These are phyloP conservation scores for Dendrolimus houi DNA, from an alignment of 2,888 invertebrate species.

Conservation along the genomic window DNA sequence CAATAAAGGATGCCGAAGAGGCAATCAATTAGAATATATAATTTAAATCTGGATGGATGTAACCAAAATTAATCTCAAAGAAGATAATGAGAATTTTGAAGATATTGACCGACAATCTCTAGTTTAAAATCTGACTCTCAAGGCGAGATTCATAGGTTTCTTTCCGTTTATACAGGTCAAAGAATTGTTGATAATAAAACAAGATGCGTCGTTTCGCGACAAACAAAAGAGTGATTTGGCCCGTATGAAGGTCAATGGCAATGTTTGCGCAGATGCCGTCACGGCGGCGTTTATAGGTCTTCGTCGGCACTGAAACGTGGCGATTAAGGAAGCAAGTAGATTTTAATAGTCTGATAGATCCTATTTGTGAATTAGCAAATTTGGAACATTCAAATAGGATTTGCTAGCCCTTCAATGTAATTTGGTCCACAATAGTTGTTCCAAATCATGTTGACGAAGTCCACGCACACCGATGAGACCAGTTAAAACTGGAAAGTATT, in stretches of 20 bases:
- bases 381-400: no score
- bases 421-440: no score
- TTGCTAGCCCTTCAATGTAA: no score
- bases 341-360: no score
- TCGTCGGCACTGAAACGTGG: conserved; percentile 12
- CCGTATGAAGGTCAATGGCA: conserved; percentile 35
- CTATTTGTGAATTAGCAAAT: no score
- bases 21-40: background rate
- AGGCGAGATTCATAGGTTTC: background rate
- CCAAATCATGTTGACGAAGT: no score
- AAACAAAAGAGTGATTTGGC: conserved; percentile 3
- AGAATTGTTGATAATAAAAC: conserved; percentile 3
- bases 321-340: background rate
- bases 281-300: background rate
- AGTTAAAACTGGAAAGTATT: no score
- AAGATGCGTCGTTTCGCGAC: conserved; percentile 12
- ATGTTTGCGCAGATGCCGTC: conserved; percentile 34
- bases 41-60: background rate
- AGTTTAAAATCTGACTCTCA: background rate
- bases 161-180: conserved; percentile 1
- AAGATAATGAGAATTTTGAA: background rate
- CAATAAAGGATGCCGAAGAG: background rate
- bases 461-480: no score
- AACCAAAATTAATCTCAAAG: background rate
- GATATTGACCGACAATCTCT: background rate